Evolutionary conservation across 64 coral and sea anemone species (phyloP).

Genomic region (Stylophora pistillata): DNA sequence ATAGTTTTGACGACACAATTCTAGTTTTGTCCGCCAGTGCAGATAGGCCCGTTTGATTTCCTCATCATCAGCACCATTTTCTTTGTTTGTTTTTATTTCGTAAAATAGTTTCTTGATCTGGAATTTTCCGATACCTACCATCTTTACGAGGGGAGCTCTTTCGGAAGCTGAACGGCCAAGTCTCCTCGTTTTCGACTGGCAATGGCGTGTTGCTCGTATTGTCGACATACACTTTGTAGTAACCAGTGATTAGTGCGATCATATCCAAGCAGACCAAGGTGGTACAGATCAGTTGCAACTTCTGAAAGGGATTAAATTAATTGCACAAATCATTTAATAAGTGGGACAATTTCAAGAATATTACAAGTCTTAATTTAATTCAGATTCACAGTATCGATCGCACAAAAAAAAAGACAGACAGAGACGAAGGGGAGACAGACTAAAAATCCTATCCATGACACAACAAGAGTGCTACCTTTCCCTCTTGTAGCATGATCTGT

Average conservation of each 20-base stretch:
- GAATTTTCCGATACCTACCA: slow-evolving; percentile 17
- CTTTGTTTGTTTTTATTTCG: no score
- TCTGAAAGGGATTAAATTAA: neutral
- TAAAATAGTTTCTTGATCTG: no score
- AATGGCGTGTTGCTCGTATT: slow-evolving; percentile 28
- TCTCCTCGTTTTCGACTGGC: slow-evolving; percentile 30
- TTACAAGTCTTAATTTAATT: no score
- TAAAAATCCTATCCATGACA: no score
- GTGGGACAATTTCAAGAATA: no score
- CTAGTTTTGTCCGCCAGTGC: no score
- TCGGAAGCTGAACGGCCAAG: slow-evolving; percentile 36
- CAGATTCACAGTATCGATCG: no score
- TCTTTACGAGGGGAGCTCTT: slow-evolving; percentile 9
- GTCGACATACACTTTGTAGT: slow-evolving; percentile 70
- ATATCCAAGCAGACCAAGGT: slow-evolving; percentile 77
- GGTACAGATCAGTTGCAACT: slow-evolving; percentile 32
- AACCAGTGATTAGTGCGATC: slow-evolving; percentile 74
- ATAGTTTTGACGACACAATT: no score
- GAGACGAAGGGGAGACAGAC: no score
- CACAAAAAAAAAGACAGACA: no score
- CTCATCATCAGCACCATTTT: no score
- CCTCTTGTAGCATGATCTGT: slow-evolving; percentile 51
- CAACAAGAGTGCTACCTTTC: slow-evolving; percentile 29
- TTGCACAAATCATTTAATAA: neutral
- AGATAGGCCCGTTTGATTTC: no score